Percentiles rank a stretch among this genome's conserved stretches.
These are phyloP conservation scores for Mesitornis unicolor DNA, from an alignment of 2,113 vertebrate species.

Conservation along the genomic window DNA sequence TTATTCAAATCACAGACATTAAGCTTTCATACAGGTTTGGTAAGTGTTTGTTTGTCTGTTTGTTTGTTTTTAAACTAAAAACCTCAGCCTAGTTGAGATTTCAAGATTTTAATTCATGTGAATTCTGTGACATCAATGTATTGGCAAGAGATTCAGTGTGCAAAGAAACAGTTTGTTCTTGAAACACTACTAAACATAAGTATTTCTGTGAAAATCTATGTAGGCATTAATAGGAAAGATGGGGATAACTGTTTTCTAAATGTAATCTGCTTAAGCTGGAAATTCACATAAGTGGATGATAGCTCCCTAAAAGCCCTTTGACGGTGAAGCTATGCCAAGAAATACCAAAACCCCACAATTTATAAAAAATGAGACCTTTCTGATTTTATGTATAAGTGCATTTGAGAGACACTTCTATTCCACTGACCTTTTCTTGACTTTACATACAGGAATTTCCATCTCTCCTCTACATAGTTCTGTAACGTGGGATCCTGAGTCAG, in stretches of 20 bases:
- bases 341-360: not conserved
- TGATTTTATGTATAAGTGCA: not conserved
- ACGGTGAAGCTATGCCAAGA: not conserved
- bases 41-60: not conserved
- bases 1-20: not conserved
- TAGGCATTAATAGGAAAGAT: conserved; percentile 33
- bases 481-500: not conserved
- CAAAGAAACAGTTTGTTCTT: conserved; percentile 55
- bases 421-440: not conserved
- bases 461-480: not conserved
- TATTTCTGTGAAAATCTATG: conserved; percentile 65
- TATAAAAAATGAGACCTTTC: not conserved
- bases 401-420: not conserved
- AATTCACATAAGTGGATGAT: not conserved
- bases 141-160: conserved; percentile 30
- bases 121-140: conserved; percentile 30
- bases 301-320: not conserved
- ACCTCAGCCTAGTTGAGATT: conserved; percentile 17
- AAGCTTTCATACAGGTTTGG: not conserved
- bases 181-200: conserved; percentile 59
- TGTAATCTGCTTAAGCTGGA: conserved; percentile 36
- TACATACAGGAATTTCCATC: not conserved
- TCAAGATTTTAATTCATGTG: conserved; percentile 55
- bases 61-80: conserved; percentile 32
- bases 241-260: conserved; percentile 42